Conservation (phyloP, 2,113 vertebrate species). For the Onychorhynchus coronatus region DNA sequence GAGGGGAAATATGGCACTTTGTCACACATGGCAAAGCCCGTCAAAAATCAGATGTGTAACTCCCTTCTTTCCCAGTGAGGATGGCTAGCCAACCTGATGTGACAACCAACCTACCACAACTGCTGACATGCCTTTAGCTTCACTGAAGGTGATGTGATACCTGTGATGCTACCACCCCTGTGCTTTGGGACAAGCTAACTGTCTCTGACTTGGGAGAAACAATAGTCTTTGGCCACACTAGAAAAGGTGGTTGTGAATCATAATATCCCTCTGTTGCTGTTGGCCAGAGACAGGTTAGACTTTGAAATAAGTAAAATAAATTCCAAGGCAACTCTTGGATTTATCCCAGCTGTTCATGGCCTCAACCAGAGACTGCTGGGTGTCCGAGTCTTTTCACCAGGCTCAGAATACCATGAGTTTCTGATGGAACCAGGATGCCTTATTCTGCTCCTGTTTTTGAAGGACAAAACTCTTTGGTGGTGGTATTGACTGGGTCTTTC, state of each 20-base stretch:
- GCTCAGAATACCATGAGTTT: neutral
- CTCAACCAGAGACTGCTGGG: neutral
- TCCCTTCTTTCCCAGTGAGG: neutral
- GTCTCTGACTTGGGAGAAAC: neutral
- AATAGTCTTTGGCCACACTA: neutral
- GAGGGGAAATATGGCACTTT: neutral
- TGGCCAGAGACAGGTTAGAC: neutral
- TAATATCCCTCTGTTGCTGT: neutral
- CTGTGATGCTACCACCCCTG: accelerated
- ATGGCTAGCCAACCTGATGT: neutral
- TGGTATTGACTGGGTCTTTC: neutral
- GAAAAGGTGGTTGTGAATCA: neutral
- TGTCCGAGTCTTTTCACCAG: neutral
- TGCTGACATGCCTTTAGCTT: neutral
- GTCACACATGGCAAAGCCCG: accelerated
- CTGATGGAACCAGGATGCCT: neutral
- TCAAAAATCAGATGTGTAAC: neutral
- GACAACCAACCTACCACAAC: neutral
- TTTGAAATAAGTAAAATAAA: slow-evolving; percentile 15
- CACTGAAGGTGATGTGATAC: neutral
- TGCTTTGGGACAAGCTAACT: neutral
- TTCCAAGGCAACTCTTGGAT: neutral
- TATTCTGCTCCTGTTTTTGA: neutral
- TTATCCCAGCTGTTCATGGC: neutral
- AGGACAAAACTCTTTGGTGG: neutral